A percentile compares a stretch with the other conserved stretches of the same genome.
Evolutionary conservation across 2,113 vertebrate genomes (phyloP).

Genomic region (Dolichallabes microphthalmus): DNA sequence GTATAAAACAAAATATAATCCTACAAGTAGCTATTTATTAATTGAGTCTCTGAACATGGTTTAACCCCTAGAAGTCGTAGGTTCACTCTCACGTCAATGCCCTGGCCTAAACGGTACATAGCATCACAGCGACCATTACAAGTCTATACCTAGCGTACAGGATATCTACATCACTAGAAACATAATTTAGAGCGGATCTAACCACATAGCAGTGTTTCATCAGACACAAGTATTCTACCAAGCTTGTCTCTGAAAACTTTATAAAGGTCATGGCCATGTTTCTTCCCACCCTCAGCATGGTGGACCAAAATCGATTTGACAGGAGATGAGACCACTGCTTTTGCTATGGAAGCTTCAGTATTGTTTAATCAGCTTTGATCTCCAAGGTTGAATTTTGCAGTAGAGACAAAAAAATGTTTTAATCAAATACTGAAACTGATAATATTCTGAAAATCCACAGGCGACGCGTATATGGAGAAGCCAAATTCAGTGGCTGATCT

Average conservation of each 20-base stretch:
- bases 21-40: neutral
- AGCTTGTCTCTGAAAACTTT: neutral
- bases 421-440: neutral
- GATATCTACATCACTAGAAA: neutral
- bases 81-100: constrained; percentile 42
- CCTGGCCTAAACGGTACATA: constrained; percentile 33
- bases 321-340: neutral
- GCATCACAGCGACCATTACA: constrained; percentile 19
- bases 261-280: neutral
- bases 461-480: neutral
- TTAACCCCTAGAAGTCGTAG: neutral
- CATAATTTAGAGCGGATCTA: neutral
- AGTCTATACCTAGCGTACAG: neutral
- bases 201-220: neutral
- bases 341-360: neutral
- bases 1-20: neutral
- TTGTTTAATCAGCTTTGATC: neutral
- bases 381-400: neutral
- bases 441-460: neutral
- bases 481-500: neutral
- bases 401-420: too few relatives aligned
- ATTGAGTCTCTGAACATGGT: neutral
- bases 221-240: neutral
- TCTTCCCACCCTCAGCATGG: constrained; percentile 2
- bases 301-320: neutral